These are phyloP conservation scores for Noctua janthe DNA, from an alignment of 2,888 invertebrate species.

Conservation along the genomic window DNA sequence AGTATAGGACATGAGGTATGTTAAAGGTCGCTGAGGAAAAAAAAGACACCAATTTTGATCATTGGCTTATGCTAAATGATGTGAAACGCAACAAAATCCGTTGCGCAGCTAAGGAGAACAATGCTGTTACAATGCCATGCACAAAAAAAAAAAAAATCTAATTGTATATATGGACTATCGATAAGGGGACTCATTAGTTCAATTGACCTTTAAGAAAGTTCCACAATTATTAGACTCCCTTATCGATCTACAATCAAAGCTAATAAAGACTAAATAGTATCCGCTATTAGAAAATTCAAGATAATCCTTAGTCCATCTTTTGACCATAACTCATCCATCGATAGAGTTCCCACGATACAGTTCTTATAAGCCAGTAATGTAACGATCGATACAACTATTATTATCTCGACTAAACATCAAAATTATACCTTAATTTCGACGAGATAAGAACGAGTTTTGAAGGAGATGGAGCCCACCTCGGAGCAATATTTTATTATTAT, in stretches of 20 bases:
- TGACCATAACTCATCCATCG: slow-evolving; percentile 84
- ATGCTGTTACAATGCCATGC: neutral
- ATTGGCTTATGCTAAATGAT: neutral
- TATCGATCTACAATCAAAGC: slow-evolving; percentile 57
- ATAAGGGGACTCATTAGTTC: slow-evolving; percentile 20
- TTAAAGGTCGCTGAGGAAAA: too few species aligned
- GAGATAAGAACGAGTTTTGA: slow-evolving; percentile 76
- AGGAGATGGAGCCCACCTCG: slow-evolving; percentile 73
- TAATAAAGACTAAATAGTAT: slow-evolving; percentile 62
- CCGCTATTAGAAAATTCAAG: slow-evolving; percentile 55
- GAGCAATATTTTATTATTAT: slow-evolving; percentile 89
- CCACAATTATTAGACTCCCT: slow-evolving; percentile 21
- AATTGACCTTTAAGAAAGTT: slow-evolving; percentile 40
- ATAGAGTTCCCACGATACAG: slow-evolving; percentile 88
- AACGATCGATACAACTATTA: slow-evolving; percentile 87
- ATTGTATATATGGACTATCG: neutral
- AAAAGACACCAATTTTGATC: neutral
- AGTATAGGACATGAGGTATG: too few species aligned
- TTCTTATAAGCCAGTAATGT: slow-evolving; percentile 86
- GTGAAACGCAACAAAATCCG: neutral
- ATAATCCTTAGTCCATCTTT: slow-evolving; percentile 75
- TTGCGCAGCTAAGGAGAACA: neutral
- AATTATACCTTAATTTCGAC: slow-evolving; percentile 77
- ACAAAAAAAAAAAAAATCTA: neutral
- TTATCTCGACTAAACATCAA: slow-evolving; percentile 73